These are phyloP conservation scores for Conchocele bisecta DNA, from an alignment of 2,888 invertebrate species.

Conservation along the genomic window DNA sequence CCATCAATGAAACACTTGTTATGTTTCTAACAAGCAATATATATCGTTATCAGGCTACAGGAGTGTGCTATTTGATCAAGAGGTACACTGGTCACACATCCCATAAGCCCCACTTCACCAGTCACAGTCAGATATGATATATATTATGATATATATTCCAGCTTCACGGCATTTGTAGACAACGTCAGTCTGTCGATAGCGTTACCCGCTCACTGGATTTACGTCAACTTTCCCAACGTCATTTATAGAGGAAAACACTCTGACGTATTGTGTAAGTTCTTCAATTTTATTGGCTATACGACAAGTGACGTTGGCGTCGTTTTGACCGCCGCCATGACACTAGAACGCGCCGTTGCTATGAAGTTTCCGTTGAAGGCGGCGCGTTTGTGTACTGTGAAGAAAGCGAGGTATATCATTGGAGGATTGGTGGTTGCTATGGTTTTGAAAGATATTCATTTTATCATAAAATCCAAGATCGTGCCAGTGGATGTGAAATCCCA, in stretches of 20 bases:
- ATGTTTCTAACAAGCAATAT: no score
- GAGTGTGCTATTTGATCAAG: no score
- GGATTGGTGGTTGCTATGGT: slow-evolving; percentile 54
- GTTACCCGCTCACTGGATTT: slow-evolving; percentile 69
- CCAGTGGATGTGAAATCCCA: slow-evolving; percentile 48
- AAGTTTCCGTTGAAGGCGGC: slow-evolving; percentile 67
- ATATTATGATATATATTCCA: no score
- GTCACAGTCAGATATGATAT: no score
- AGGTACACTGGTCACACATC: no score
- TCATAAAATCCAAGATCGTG: slow-evolving; percentile 56
- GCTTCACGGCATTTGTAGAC: slow-evolving; percentile 64
- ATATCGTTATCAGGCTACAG: no score
- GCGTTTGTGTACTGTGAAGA: slow-evolving; percentile 60
- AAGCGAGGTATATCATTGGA: slow-evolving; percentile 61
- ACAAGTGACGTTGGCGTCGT: slow-evolving; percentile 71
- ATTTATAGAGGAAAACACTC: slow-evolving; percentile 55
- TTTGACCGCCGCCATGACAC: slow-evolving; percentile 72
- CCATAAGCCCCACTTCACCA: no score
- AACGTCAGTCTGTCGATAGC: slow-evolving; percentile 61
- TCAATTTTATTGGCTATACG: slow-evolving; percentile 69
- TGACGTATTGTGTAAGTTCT: slow-evolving; percentile 67
- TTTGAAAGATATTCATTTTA: slow-evolving; percentile 63
- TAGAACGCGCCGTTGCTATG: slow-evolving; percentile 69
- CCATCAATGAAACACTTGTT: no score
- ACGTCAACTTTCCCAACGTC: slow-evolving; percentile 64